Evolutionary conservation across 2,888 invertebrate genomes (phyloP).

Genomic region (Cosmorhoe ocellata): DNA sequence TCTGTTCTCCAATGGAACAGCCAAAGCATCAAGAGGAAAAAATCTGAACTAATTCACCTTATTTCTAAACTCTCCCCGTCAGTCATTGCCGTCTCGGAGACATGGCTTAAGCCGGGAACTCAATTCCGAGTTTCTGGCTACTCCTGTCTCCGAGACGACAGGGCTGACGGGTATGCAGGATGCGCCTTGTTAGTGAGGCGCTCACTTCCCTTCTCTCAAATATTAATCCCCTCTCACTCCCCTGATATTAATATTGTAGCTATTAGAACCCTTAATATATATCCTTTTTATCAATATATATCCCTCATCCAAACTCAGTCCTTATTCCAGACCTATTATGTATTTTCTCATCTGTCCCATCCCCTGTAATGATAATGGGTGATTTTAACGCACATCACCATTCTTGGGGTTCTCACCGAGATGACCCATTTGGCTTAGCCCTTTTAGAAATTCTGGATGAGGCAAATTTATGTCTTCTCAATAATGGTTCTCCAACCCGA

Average conservation of each 20-base stretch:
- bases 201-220: not conserved
- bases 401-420: not conserved
- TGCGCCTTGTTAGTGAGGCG: not conserved
- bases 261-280: not conserved
- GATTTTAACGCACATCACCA: not conserved
- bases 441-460: constrained; percentile 11
- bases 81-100: not conserved
- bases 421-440: not conserved
- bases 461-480: too few relatives aligned
- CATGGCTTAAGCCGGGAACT: not conserved
- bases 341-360: not conserved
- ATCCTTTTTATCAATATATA: not conserved
- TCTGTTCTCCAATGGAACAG: not conserved
- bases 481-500: constrained; percentile 30
- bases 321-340: not conserved
- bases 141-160: not conserved
- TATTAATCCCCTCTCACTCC: not conserved
- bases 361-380: not conserved
- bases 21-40: not conserved
- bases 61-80: not conserved
- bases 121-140: not conserved
- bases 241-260: not conserved
- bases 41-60: not conserved
- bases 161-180: not conserved
- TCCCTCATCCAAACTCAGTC: not conserved